Conservation (phyloP, 1,140 invertebrate species). For the Pentalonia nigronervosa region DNA sequence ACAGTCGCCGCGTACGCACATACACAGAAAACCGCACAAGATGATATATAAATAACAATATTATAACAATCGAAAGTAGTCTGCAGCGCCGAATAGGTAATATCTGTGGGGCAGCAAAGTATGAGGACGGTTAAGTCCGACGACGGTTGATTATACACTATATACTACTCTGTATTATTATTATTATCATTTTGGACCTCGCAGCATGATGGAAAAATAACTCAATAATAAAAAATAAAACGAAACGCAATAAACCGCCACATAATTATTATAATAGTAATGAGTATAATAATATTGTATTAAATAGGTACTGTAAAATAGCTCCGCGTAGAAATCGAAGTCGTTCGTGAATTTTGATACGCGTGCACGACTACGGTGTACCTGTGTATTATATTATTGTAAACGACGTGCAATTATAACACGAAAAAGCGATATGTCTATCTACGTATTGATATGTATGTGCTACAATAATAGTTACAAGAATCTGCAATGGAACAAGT, state of each 20-base stretch:
- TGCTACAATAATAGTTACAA: neutral
- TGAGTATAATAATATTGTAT: neutral
- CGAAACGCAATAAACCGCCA: neutral
- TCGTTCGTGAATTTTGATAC: neutral
- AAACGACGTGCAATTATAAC: constrained; percentile 1
- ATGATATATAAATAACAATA: neutral
- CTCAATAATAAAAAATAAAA: neutral
- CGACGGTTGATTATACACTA: neutral
- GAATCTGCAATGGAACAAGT: neutral
- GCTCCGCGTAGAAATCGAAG: neutral
- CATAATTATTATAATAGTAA: neutral
- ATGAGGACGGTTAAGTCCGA: neutral
- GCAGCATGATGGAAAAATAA: neutral
- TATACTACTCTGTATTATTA: neutral
- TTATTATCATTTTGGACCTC: neutral
- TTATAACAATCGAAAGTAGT: neutral
- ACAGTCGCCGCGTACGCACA: neutral
- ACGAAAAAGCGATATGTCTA: neutral
- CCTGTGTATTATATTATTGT: neutral
- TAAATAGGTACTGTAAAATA: neutral
- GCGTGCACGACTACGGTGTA: neutral
- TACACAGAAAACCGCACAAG: neutral
- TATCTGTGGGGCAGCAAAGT: neutral
- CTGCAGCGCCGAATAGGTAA: neutral
- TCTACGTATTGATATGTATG: neutral